Conservation (phyloP, 2,113 vertebrate genomes). For the Thalassoma bifasciatum region DNA sequence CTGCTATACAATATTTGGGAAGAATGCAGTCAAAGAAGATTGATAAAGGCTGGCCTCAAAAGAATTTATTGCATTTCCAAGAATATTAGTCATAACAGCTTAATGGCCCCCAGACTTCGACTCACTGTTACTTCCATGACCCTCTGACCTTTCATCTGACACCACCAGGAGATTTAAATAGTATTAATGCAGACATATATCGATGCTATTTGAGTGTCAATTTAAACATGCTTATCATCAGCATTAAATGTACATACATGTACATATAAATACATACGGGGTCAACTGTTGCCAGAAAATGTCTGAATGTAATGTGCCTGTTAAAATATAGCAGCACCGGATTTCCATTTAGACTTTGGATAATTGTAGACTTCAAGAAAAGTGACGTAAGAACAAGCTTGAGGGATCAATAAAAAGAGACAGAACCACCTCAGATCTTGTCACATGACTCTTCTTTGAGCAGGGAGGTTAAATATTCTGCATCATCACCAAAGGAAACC, state of each 20-base stretch:
- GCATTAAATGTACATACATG: neutral
- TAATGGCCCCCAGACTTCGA: slow-evolving; percentile 10
- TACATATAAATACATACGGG: too few relatives aligned
- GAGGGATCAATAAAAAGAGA: neutral
- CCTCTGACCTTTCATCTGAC: slow-evolving; percentile 63
- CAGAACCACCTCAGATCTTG: neutral
- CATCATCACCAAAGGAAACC: neutral
- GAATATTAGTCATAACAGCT: slow-evolving; percentile 9
- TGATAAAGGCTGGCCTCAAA: fast-evolving
- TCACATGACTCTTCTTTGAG: neutral
- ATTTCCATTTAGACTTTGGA: too few relatives aligned
- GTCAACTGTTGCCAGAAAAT: too few relatives aligned
- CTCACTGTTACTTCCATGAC: slow-evolving; percentile 23
- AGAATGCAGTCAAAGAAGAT: neutral
- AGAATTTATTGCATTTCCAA: neutral
- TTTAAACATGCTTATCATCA: neutral
- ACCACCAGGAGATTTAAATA: slow-evolving; percentile 24
- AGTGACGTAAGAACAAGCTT: neutral
- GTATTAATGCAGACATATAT: neutral
- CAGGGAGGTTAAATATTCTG: neutral
- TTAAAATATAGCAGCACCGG: neutral
- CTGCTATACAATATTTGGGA: neutral
- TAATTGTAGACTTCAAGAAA: neutral
- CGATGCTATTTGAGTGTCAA: neutral
- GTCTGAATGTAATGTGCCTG: neutral